These are phyloP conservation scores for Oceanodroma tethys DNA, from an alignment of 2,113 vertebrate genomes.

Conservation along the genomic window DNA sequence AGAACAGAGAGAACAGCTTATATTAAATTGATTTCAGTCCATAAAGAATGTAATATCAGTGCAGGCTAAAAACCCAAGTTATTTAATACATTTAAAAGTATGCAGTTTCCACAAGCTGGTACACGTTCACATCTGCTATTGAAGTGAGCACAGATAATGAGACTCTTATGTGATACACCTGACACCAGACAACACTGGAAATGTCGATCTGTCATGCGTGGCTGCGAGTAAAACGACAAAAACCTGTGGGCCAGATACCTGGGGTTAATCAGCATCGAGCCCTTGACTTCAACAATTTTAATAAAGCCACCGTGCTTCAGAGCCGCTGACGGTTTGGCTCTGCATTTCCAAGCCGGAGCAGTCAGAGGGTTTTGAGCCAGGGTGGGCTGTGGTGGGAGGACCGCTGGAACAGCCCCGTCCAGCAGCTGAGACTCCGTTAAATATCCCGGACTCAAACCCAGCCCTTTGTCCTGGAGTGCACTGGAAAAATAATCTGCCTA, in stretches of 20 bases:
- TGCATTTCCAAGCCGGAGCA: background rate
- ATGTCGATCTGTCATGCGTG: background rate
- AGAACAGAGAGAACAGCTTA: background rate
- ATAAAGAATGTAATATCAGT: background rate
- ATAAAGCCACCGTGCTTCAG: rapidly evolving
- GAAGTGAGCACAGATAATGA: background rate
- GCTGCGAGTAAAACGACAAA: background rate
- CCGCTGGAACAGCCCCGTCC: background rate
- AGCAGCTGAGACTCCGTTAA: background rate
- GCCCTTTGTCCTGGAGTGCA: background rate
- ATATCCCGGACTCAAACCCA: background rate
- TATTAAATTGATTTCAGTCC: background rate
- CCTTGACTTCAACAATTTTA: background rate
- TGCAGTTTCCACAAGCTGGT: background rate
- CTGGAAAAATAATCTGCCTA: background rate
- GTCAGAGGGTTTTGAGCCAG: background rate
- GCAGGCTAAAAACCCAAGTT: background rate
- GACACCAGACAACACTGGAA: background rate
- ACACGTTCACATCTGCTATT: background rate
- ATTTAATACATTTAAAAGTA: background rate
- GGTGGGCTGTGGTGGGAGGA: background rate
- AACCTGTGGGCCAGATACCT: background rate
- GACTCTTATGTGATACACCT: background rate
- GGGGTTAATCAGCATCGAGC: background rate
- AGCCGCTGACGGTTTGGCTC: background rate